Conservation (phyloP, 2,113 vertebrate species). For the Hemiscyllium ocellatum region DNA sequence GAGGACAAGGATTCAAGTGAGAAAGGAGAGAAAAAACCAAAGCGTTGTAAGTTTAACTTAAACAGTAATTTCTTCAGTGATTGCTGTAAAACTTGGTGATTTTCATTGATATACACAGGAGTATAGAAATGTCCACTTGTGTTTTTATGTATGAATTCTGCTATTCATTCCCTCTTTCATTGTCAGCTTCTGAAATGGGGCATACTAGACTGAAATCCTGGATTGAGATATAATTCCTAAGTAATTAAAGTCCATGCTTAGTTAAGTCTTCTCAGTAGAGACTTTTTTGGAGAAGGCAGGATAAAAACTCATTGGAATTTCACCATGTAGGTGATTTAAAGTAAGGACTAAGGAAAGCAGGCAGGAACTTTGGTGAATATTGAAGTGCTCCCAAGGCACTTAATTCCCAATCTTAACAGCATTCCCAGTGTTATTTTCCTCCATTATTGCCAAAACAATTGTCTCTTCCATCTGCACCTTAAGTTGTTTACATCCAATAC, state of each 20-base stretch:
- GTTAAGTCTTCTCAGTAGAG: neutral
- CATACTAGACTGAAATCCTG: neutral
- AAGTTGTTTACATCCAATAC: neutral
- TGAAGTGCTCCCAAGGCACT: neutral
- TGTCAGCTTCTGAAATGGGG: neutral
- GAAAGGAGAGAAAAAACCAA: conserved; percentile 30
- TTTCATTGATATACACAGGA: neutral
- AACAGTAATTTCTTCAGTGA: neutral
- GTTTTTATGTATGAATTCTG: neutral
- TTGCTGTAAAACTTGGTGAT: too few species aligned
- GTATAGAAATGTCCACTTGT: neutral
- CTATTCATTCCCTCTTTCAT: neutral
- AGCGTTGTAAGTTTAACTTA: conserved; percentile 24
- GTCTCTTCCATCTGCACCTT: neutral
- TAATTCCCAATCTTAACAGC: too few species aligned
- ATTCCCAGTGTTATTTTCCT: too few species aligned
- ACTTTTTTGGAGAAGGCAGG: neutral
- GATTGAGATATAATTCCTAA: neutral
- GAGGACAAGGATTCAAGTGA: conserved; percentile 34
- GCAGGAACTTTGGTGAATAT: neutral
- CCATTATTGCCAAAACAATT: neutral
- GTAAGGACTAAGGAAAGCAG: neutral
- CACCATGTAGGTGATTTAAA: neutral
- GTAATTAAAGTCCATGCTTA: neutral
- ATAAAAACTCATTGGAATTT: neutral